Evolutionary conservation across 2,888 invertebrate genomes (phyloP), one percentile per base, ranked within the genome.

Genomic region (Chloromyia formosa): DNA sequence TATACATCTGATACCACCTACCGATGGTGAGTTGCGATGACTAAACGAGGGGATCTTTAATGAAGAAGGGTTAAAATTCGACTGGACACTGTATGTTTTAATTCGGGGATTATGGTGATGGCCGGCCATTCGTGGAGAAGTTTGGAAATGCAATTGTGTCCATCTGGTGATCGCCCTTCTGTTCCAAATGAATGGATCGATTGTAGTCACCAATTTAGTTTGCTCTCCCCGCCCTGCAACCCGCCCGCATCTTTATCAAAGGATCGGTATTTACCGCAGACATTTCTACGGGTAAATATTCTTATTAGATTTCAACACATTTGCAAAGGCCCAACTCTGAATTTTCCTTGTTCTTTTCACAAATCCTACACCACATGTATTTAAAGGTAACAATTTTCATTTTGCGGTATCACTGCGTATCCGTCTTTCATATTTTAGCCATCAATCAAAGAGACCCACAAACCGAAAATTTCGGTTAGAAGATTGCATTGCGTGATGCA

Each of bases 371-470:
- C 7, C 3, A 35, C 27, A 35, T 35, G 27, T 35, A 4, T 35
- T 7, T 35, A 2, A 2, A 35, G 7, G 23, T 14, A 22, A 18
- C 66, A 66, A 45, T 40, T 20, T 40, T 16, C 16, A 23, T 10
- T 12, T 42, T 66, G 42, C 16, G 66, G 22, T 10, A 14, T 66
- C 42, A 40, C 40, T 64, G 64, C 66, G 14, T 45, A 35, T 10
- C 49, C 16, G 49, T 14, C 27, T 35, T 2, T 35, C 14, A 66
- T 49, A 66, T 40, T 66, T 66, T 22, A 22, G 66, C 66, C 66
- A 66, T 49, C 66, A 66, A 66, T 66, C 49, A 66, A 62, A 40
- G 16, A 62, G 40, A 12, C 40, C 16, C 40, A 20, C n/a, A 35
- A 40, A 62, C 35, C n/a, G 1, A 62, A 42, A 40, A 62, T 35